Evolutionary conservation across 2,797 vertebrate genomes (phyloP).

Genomic region (Ciconia nigra): DNA sequence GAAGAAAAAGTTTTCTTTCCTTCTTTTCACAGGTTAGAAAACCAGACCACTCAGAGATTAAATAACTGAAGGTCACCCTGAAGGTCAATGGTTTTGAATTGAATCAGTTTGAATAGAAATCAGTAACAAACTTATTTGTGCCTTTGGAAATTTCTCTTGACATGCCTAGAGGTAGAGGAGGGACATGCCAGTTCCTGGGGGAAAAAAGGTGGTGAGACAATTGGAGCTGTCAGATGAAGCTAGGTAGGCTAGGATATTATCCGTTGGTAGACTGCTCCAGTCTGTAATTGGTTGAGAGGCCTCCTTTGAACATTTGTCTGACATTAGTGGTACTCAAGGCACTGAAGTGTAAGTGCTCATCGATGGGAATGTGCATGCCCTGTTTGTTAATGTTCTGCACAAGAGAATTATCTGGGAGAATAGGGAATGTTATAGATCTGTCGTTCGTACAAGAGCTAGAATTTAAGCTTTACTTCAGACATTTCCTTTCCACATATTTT

Average conservation of each 20-base stretch:
- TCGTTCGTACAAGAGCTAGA: not conserved
- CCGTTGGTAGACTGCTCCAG: not conserved
- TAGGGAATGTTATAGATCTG: constrained; percentile 29
- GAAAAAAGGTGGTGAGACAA: not conserved
- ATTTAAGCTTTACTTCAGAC: constrained; percentile 44
- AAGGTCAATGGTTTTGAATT: not conserved
- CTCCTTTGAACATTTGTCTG: constrained; percentile 44
- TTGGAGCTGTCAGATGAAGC: not conserved
- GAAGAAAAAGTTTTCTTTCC: not conserved
- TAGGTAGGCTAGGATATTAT: not conserved
- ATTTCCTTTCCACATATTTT: constrained; percentile 39
- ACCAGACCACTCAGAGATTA: not conserved
- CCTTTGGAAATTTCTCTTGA: not conserved
- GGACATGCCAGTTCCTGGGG: not conserved
- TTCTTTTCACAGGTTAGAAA: not conserved
- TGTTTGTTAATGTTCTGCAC: constrained; percentile 45
- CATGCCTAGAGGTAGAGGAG: not conserved
- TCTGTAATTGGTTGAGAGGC: not conserved
- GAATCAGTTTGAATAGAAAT: constrained; percentile 11
- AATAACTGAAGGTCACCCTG: constrained; percentile 7
- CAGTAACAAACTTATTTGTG: not conserved
- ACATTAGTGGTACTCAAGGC: constrained; percentile 26
- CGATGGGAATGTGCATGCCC: constrained; percentile 8
- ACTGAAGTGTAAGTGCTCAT: constrained; percentile 42
- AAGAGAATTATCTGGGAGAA: constrained; percentile 26